These are phyloP conservation scores for Drosophila rufa DNA, from an alignment of 1,140 invertebrate species.

Conservation along the genomic window DNA sequence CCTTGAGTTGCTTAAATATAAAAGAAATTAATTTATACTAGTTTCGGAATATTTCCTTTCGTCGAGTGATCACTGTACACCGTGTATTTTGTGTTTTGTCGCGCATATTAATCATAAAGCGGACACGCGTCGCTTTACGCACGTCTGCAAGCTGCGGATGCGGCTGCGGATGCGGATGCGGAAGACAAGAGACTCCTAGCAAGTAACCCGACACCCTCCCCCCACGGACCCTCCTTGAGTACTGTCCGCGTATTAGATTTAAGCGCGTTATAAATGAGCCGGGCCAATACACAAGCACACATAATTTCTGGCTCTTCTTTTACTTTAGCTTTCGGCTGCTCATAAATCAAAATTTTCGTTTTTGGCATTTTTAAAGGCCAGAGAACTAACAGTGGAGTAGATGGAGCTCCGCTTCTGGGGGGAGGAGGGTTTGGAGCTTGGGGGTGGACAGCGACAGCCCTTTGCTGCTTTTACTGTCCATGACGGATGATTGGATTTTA, in stretches of 20 bases:
- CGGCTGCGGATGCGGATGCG: slow-evolving; percentile 63
- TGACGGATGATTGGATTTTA: slow-evolving; percentile 83
- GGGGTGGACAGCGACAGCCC: slow-evolving; percentile 46
- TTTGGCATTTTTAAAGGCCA: slow-evolving; percentile 81
- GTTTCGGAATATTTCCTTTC: background rate
- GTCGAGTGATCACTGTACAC: background rate
- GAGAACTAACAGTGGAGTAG: slow-evolving; percentile 39
- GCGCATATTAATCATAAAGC: slow-evolving; percentile 83
- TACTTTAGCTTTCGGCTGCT: slow-evolving; percentile 55
- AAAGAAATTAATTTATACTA: too few relatives aligned
- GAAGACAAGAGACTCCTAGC: slow-evolving; percentile 61
- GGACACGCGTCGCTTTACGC: slow-evolving; percentile 83
- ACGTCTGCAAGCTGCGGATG: slow-evolving; percentile 77
- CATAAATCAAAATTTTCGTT: slow-evolving; percentile 83
- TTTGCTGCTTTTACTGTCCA: slow-evolving; percentile 71
- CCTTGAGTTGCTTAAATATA: too few relatives aligned
- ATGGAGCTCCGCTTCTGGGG: background rate
- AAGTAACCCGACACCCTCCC: slow-evolving; percentile 42
- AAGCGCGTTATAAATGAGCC: slow-evolving; percentile 83
- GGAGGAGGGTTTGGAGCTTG: too few relatives aligned
- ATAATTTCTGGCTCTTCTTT: slow-evolving; percentile 40
- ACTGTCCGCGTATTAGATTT: slow-evolving; percentile 81
- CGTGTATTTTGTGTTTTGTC: slow-evolving; percentile 77
- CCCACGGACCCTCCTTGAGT: slow-evolving; percentile 42
- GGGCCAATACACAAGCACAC: slow-evolving; percentile 61